Evolutionary conservation across 2,888 invertebrate species (phyloP).

Genomic region (Biston betularia): DNA sequence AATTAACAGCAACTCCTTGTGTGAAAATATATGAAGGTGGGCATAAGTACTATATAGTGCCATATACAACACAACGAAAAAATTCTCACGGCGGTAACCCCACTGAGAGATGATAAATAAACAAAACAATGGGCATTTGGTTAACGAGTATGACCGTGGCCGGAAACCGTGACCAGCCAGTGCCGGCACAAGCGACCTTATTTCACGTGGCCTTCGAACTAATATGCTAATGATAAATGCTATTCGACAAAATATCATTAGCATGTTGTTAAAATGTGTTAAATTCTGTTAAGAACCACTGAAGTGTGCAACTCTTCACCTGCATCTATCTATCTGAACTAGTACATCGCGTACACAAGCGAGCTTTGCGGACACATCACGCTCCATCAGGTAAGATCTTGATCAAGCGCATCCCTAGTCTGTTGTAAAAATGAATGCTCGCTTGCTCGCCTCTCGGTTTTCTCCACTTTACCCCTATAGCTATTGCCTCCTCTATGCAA

Average conservation of each 20-base stretch:
- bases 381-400: too few relatives aligned
- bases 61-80: slow-evolving; percentile 16
- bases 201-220: slow-evolving; percentile 21
- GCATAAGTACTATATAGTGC: not conserved
- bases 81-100: slow-evolving; percentile 19
- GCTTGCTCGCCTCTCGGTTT: too few relatives aligned
- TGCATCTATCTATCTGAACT: too few relatives aligned
- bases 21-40: not conserved
- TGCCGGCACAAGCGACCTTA: slow-evolving; percentile 15
- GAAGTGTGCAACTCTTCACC: too few relatives aligned
- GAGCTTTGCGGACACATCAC: too few relatives aligned
- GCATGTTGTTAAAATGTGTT: not conserved
- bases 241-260: slow-evolving; percentile 15
- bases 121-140: slow-evolving; percentile 18
- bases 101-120: slow-evolving; percentile 8
- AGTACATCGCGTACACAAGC: too few relatives aligned
- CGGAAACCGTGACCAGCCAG: slow-evolving; percentile 12
- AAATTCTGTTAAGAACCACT: not conserved
- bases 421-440: too few relatives aligned
- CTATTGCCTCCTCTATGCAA: too few relatives aligned
- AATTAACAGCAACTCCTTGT: not conserved
- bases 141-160: slow-evolving; percentile 14
- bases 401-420: too few relatives aligned
- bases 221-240: slow-evolving; percentile 21
- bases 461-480: too few relatives aligned